Conservation (phyloP, 1,140 invertebrate genomes). For the Mya arenaria region DNA sequence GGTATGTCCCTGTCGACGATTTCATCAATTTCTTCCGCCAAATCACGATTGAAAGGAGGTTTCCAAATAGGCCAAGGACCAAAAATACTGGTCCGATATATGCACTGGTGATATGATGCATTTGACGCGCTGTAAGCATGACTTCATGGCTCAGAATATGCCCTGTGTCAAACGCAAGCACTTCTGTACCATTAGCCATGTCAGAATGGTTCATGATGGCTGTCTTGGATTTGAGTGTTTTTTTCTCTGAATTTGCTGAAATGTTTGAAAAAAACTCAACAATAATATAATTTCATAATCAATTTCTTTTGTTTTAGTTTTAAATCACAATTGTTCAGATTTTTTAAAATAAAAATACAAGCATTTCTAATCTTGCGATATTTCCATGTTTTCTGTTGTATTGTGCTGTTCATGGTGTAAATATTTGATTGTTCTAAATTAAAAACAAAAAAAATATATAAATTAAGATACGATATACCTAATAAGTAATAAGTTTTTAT, state of each 20-base stretch:
- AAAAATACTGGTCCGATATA: slow-evolving; percentile 55
- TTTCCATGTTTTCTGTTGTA: no score
- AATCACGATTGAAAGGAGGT: slow-evolving; percentile 60
- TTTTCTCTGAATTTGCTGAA: neutral
- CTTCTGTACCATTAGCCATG: neutral
- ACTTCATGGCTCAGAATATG: neutral
- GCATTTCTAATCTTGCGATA: no score
- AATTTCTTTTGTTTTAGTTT: neutral
- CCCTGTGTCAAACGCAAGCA: no score
- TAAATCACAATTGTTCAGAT: neutral
- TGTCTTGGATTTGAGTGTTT: neutral
- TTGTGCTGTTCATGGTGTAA: no score
- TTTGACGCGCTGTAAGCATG: slow-evolving; percentile 43
- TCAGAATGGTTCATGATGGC: neutral
- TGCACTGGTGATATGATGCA: slow-evolving; percentile 59
- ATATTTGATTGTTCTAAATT: no score
- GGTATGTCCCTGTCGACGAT: slow-evolving; percentile 60
- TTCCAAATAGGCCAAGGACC: slow-evolving; percentile 61
- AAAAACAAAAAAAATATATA: no score
- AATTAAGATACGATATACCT: no score
- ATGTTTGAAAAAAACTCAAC: neutral
- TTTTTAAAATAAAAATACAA: no score
- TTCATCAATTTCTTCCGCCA: slow-evolving; percentile 57
- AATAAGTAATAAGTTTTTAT: no score
- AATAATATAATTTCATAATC: neutral